Conservation (phyloP, 2,888 invertebrate genomes). For the Aspidapion aeneum region DNA sequence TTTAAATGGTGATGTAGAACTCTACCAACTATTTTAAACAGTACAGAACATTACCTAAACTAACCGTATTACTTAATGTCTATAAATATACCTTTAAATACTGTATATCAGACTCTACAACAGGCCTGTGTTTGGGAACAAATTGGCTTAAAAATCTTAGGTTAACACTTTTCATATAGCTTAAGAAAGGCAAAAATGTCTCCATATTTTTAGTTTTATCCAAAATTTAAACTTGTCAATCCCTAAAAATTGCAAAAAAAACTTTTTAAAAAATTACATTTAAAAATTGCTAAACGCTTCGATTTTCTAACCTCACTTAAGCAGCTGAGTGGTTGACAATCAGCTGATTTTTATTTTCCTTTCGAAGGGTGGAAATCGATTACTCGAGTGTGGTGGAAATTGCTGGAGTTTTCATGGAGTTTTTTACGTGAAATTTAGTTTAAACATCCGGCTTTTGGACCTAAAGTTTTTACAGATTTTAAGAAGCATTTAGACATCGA, state of each 20-base stretch:
- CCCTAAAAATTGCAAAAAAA: too few relatives aligned
- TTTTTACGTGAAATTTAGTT: not conserved
- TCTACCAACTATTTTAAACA: too few relatives aligned
- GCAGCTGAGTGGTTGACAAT: too few relatives aligned
- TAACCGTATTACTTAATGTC: not conserved
- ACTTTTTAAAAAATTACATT: too few relatives aligned
- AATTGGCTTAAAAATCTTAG: slow-evolving; percentile 38
- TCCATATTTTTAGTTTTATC: too few relatives aligned
- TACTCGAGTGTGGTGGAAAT: not conserved
- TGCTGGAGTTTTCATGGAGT: not conserved
- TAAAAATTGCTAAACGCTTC: too few relatives aligned
- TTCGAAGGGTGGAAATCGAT: not conserved
- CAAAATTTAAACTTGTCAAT: too few relatives aligned
- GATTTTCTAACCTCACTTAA: too few relatives aligned
- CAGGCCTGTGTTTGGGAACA: slow-evolving; percentile 74
- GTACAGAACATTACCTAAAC: not conserved
- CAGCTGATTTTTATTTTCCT: not conserved
- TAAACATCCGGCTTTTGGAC: too few relatives aligned
- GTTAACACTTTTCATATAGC: not conserved
- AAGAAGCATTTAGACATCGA: too few relatives aligned
- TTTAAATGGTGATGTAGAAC: too few relatives aligned
- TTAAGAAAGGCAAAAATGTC: not conserved
- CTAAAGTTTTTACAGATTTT: too few relatives aligned
- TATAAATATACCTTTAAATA: slow-evolving; percentile 45
- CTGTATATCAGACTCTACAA: slow-evolving; percentile 56